Percentiles rank a stretch among this genome's conserved stretches.
Evolutionary conservation across 92 coral and sea anemone species (phyloP).

Genomic region (Porites cylindrica): DNA sequence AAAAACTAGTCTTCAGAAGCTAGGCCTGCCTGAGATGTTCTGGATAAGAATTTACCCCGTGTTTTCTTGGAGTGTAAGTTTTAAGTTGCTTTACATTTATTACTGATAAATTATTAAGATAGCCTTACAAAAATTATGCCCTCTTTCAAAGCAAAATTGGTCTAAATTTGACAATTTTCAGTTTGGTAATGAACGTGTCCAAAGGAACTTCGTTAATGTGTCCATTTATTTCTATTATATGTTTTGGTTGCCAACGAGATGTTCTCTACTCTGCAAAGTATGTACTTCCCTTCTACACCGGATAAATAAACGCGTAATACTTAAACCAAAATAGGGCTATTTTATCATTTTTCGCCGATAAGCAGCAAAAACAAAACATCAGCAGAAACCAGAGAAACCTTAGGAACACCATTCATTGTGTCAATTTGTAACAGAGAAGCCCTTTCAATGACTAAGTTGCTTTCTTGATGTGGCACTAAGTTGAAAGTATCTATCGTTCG

Average conservation of each 20-base stretch:
- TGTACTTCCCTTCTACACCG: conserved; percentile 1
- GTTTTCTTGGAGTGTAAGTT: conserved; percentile 18
- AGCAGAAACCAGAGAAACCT: background rate
- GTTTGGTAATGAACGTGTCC: background rate
- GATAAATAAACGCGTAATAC: background rate
- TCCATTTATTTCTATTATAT: background rate
- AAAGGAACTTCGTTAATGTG: background rate
- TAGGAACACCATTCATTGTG: no score
- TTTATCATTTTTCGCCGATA: background rate
- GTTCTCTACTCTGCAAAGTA: conserved; percentile 9
- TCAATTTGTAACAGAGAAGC: no score
- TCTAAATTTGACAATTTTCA: conserved; percentile 5
- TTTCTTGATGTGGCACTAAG: background rate
- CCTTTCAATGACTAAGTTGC: no score
- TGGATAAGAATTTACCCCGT: background rate
- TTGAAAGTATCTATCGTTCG: background rate
- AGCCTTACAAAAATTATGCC: conserved; percentile 2
- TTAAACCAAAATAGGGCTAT: background rate
- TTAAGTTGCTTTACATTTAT: conserved; percentile 7
- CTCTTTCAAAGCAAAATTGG: background rate
- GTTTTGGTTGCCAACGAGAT: conserved; percentile 12
- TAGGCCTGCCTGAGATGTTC: background rate
- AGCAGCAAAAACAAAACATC: background rate
- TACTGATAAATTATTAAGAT: conserved; percentile 31
- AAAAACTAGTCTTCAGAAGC: background rate